These are phyloP conservation scores for Pangasius larnaudii DNA, from an alignment of 2,797 vertebrate genomes.

Conservation along the genomic window DNA sequence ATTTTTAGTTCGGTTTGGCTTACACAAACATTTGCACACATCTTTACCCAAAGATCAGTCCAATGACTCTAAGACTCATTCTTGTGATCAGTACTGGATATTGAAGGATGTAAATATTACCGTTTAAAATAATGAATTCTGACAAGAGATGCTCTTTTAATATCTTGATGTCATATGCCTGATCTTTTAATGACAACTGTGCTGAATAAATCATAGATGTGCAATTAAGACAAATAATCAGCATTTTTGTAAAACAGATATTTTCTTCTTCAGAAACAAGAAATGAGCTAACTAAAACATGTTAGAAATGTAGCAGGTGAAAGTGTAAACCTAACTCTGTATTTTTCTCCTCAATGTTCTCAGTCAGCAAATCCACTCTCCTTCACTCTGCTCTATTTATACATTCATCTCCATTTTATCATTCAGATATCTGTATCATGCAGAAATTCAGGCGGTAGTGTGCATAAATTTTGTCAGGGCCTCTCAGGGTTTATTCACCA, in stretches of 20 bases:
- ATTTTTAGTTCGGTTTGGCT: neutral
- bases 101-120: neutral
- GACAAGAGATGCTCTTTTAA: neutral
- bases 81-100: neutral
- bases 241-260: neutral
- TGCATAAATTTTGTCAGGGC: neutral
- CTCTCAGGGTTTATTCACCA: neutral
- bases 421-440: neutral
- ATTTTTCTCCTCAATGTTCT: neutral
- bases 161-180: neutral
- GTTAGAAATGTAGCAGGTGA: neutral
- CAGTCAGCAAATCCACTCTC: conserved; percentile 2
- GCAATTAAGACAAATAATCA: neutral
- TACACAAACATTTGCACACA: neutral
- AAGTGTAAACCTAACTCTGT: neutral
- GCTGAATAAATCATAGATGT: neutral
- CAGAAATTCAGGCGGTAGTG: neutral
- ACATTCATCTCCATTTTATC: neutral
- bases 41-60: neutral
- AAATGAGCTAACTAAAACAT: neutral
- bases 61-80: neutral
- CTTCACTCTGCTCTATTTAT: neutral
- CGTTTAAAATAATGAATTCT: neutral
- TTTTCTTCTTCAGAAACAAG: neutral
- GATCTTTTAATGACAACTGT: neutral